Evolutionary conservation across 2,113 vertebrate species (phyloP), one percentile per base, ranked within the genome.

Genomic region (Zonotrichia leucophrys): DNA sequence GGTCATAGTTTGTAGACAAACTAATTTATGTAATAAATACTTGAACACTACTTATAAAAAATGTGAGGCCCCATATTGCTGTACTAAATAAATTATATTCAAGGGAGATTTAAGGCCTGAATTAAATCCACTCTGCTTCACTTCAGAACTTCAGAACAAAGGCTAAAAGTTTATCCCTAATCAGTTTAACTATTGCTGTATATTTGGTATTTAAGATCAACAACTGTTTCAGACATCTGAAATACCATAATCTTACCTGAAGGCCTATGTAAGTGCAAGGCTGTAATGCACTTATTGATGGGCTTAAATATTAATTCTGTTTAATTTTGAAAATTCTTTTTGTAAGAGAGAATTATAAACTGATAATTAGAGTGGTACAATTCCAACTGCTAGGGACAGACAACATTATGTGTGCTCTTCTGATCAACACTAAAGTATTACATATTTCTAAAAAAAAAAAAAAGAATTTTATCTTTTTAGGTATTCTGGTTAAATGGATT

Each of bases 301-400:
- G 50, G 35, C 37, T 95, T 87, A 81, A 24, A 84, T 79, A 97
- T 66, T 85, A 96, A 95, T 89, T 91, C 92, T 33, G 30, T 93
- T 49, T 77, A 78, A 95, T 92, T 94, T 66, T 8, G 41, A 85
- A 94, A 94, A 72, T 60, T 77, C 30, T 96, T 70, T 88, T 86
- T 64, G 50, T 52, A 87, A 80, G 39, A 85, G 56, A 49, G 52
- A 96, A 89, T 74, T 75, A 74, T 33, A 87, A 83, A 66, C 44
- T 42, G 39, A 85, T 83, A 85, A 75, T 83, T 56, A 91, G 60
- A 93, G 64, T 28, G 41, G 60, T 64, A 60, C 15, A 19, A 39
- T 75, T 92, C 53, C 77, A 84, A 33, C 23, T 83, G 55, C 28
- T 58, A 60, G 15, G 42, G 60, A 66, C 67, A 92, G 63, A 66